phyloP scores from a whole-genome alignment of 2,797 vertebrate genomes.

The Tokudaia muenninki region DNA sequence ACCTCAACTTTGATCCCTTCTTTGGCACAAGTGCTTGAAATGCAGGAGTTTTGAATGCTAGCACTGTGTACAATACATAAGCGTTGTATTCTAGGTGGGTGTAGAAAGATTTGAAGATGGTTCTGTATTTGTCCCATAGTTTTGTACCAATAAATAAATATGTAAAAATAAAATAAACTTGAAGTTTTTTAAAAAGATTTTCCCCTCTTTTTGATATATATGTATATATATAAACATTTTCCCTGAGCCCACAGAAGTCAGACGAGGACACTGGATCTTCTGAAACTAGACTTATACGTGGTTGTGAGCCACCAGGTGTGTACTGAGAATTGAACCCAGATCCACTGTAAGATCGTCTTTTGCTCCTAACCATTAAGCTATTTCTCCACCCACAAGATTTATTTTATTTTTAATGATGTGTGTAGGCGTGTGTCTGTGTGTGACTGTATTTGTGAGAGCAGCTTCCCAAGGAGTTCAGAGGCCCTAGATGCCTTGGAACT shows the following conservation, averaged over 20 bases:
- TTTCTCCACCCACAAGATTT: neutral
- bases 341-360: neutral
- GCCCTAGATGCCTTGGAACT: neutral
- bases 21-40: conserved; percentile 34
- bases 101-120: conserved; percentile 16
- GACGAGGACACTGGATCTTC: neutral
- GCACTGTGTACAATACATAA: neutral
- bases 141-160: conserved; percentile 14
- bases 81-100: neutral
- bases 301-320: neutral
- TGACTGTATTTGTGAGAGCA: neutral
- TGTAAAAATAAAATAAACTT: neutral
- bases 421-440: neutral
- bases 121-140: conserved; percentile 10
- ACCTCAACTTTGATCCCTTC: neutral
- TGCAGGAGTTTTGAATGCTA: neutral
- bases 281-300: neutral
- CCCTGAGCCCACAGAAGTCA: neutral
- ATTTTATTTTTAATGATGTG: neutral
- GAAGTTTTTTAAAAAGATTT: neutral
- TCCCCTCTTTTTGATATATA: neutral
- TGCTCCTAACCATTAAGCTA: neutral
- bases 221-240: neutral
- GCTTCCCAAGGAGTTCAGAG: neutral
- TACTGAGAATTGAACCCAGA: neutral